These are phyloP conservation scores for Cephus spinipes DNA, from an alignment of 2,888 invertebrate species.

Conservation along the genomic window DNA sequence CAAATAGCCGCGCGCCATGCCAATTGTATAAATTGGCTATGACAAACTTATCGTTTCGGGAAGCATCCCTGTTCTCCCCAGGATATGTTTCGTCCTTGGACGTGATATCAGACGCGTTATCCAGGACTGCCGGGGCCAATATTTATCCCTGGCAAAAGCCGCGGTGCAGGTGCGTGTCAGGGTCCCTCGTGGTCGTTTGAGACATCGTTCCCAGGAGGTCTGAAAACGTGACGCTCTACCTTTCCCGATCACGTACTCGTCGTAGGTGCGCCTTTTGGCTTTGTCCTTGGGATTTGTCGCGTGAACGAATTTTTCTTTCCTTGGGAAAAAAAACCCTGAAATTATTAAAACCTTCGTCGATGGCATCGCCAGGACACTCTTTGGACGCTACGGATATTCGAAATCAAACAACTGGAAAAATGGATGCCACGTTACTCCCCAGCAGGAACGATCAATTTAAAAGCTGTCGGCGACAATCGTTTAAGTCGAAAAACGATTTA, in stretches of 20 bases:
- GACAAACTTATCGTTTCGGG: slow-evolving; percentile 63
- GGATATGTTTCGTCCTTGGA: slow-evolving; percentile 33
- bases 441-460: background rate
- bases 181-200: slow-evolving; percentile 63
- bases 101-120: slow-evolving; percentile 33
- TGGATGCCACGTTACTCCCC: background rate
- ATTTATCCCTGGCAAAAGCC: slow-evolving; percentile 33
- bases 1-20: slow-evolving; percentile 53
- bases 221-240: slow-evolving; percentile 58
- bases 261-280: slow-evolving; percentile 18
- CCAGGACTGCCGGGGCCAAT: slow-evolving; percentile 42
- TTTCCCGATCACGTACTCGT: slow-evolving; percentile 47
- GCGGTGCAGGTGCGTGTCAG: slow-evolving; percentile 42
- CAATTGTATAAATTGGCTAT: slow-evolving; percentile 66
- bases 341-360: background rate
- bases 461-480: slow-evolving; percentile 50
- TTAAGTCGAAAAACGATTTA: slow-evolving; percentile 56
- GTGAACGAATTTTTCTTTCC: background rate
- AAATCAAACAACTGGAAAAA: background rate
- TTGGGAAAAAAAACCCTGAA: background rate
- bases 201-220: slow-evolving; percentile 63
- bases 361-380: background rate
- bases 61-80: slow-evolving; percentile 35
- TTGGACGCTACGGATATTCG: background rate
- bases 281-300: slow-evolving; percentile 48